Conservation (phyloP, 2,797 vertebrate genomes). For the Champsocephalus gunnari region DNA sequence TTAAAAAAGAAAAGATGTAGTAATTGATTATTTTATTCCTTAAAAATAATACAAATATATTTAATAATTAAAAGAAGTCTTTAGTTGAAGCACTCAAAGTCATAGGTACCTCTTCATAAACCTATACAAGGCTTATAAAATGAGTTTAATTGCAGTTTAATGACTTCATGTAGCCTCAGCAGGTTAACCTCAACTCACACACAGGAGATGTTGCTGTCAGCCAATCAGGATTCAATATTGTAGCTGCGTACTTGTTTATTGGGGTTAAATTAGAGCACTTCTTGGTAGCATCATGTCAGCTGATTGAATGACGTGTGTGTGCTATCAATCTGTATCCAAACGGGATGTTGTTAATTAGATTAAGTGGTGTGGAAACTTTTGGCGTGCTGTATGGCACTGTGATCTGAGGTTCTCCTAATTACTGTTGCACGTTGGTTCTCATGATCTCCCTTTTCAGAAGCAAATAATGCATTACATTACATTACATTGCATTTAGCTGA, state of each 20-base stretch:
- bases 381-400: neutral
- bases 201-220: neutral
- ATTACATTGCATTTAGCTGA: no score
- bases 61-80: neutral
- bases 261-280: neutral
- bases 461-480: neutral
- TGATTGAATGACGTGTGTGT: conserved; percentile 12
- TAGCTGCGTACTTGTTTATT: neutral
- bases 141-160: neutral
- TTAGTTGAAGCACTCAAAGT: neutral
- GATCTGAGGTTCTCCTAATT: conserved; percentile 5
- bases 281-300: conserved; percentile 1
- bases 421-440: neutral
- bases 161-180: neutral
- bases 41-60: neutral
- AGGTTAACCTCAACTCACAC: conserved; percentile 20
- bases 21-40: neutral
- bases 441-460: conserved; percentile 12
- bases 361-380: conserved; percentile 5
- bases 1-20: no score
- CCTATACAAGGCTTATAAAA: neutral
- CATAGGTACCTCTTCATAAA: neutral
- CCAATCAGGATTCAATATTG: conserved; percentile 10
- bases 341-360: conserved; percentile 25
- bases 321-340: neutral